phyloP scores from a whole-genome alignment of 2,888 invertebrate species.

The Archaeoteleia sp. region DNA sequence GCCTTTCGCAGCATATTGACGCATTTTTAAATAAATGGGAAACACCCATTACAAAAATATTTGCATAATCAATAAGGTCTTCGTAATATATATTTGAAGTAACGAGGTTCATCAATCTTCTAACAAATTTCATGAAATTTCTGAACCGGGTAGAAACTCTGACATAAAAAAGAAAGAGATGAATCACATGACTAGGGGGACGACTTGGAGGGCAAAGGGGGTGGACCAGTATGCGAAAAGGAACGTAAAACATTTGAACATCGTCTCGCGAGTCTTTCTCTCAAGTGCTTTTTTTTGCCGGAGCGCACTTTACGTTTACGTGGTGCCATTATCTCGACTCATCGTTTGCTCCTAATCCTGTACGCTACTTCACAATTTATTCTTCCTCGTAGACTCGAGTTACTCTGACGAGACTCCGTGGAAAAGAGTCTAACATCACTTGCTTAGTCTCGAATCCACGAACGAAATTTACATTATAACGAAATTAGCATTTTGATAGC shows the following conservation, averaged over 20 bases:
- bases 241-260: slow-evolving; percentile 37
- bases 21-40: neutral
- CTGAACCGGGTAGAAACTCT: slow-evolving; percentile 5
- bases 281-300: slow-evolving; percentile 19
- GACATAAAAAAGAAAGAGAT: slow-evolving; percentile 17
- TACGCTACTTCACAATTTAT: slow-evolving; percentile 38
- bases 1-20: slow-evolving; percentile 11
- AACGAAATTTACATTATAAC: slow-evolving; percentile 48
- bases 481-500: slow-evolving; percentile 46
- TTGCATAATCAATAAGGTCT: no score
- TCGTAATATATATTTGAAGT: no score
- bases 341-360: slow-evolving; percentile 46
- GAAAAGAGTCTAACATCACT: slow-evolving; percentile 19
- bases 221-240: slow-evolving; percentile 20
- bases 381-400: slow-evolving; percentile 39
- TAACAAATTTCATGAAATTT: slow-evolving; percentile 22
- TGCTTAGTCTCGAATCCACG: slow-evolving; percentile 29
- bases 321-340: slow-evolving; percentile 42
- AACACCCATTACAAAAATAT: no score
- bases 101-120: no score
- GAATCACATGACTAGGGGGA: slow-evolving; percentile 8
- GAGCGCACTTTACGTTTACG: slow-evolving; percentile 43
- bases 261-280: slow-evolving; percentile 34
- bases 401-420: slow-evolving; percentile 30
- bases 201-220: no score